A percentile compares a stretch with the other conserved stretches of the same genome.
Conservation (phyloP, 2,888 invertebrate genomes). For the Cerastis rubricosa region DNA sequence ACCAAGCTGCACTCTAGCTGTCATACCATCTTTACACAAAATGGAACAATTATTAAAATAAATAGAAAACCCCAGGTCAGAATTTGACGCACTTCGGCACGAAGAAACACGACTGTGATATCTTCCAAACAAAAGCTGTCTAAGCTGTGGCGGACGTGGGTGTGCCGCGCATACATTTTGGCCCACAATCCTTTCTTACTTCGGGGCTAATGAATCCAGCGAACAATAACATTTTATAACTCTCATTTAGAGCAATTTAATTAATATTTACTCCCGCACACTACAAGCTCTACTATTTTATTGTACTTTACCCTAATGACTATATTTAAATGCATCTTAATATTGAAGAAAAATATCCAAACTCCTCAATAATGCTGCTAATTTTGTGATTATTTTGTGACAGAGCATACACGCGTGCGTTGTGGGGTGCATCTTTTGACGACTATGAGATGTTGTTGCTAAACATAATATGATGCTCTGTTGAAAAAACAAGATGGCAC, state of each 20-base stretch:
- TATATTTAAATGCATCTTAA: slow-evolving; percentile 70
- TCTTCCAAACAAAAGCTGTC: too few relatives aligned
- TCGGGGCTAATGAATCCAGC: neutral
- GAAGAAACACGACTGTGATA: too few relatives aligned
- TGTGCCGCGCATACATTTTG: too few relatives aligned
- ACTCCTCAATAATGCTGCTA: neutral
- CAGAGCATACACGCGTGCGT: too few relatives aligned
- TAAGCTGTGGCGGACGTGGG: too few relatives aligned
- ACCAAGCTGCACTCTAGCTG: neutral
- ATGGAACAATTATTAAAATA: neutral
- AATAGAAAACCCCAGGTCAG: too few relatives aligned
- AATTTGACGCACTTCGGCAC: too few relatives aligned
- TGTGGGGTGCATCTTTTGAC: too few relatives aligned
- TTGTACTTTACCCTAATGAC: slow-evolving; percentile 65
- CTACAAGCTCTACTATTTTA: slow-evolving; percentile 1
- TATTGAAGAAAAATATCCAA: slow-evolving; percentile 14
- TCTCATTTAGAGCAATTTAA: neutral
- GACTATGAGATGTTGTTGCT: neutral
- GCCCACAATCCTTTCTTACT: neutral
- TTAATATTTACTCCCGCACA: neutral
- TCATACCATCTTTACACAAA: neutral
- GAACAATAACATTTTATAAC: neutral
- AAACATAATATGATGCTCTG: neutral
- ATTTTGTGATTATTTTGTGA: neutral
- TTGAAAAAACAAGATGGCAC: neutral